Evolutionary conservation across 2,888 invertebrate species (phyloP).

Genomic region (Alviniconcha strummeri): DNA sequence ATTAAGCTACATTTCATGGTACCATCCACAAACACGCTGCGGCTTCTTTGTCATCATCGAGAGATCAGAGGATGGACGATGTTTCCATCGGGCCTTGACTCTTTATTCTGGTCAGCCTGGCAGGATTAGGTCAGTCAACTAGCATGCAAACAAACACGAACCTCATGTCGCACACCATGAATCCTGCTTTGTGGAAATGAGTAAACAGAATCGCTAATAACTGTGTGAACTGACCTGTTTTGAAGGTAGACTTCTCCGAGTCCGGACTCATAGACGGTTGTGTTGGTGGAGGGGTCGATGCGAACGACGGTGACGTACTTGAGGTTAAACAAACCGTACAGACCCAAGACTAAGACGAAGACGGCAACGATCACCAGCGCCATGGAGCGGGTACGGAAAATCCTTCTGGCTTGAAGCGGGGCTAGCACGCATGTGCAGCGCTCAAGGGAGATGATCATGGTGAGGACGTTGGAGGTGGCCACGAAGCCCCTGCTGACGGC

Average conservation of each 20-base stretch:
- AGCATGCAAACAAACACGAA: too few relatives aligned
- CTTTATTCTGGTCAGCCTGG: too few relatives aligned
- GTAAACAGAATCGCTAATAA: background rate
- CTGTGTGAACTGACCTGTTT: background rate
- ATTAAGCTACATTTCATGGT: too few relatives aligned
- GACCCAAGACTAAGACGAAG: background rate
- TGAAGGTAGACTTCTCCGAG: background rate
- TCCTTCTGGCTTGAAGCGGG: background rate
- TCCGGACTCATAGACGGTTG: background rate
- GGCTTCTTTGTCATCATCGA: too few relatives aligned
- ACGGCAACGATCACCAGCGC: background rate
- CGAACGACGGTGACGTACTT: background rate
- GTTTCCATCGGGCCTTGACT: too few relatives aligned
- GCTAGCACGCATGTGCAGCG: slow-evolving; percentile 6
- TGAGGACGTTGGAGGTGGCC: slow-evolving; percentile 7
- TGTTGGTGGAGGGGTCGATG: background rate
- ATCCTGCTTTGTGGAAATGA: background rate
- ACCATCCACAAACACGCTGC: too few relatives aligned
- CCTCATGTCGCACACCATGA: background rate
- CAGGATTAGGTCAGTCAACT: too few relatives aligned
- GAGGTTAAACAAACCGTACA: background rate
- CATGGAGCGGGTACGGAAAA: background rate
- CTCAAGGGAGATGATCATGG: slow-evolving; percentile 10
- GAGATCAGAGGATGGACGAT: too few relatives aligned
- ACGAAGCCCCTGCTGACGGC: background rate